phyloP scores from a whole-genome alignment of 2,888 invertebrate genomes.

The Branchipolynoe longqiensis region DNA sequence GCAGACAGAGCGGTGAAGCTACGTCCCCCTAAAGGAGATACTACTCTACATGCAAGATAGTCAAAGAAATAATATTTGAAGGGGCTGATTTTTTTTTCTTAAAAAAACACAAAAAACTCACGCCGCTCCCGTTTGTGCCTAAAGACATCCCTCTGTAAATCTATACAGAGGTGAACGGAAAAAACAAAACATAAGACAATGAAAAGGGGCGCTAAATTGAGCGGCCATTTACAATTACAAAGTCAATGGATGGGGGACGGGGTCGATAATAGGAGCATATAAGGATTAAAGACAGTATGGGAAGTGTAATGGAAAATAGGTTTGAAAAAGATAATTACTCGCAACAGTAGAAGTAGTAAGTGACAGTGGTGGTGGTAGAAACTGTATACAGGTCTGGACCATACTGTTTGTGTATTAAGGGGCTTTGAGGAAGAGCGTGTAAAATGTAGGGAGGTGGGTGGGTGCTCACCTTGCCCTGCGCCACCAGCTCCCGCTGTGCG shows the following conservation, averaged over 20 bases:
- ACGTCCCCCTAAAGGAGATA: not conserved
- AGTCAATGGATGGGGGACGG: too few species aligned
- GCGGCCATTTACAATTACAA: not conserved
- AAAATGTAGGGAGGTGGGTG: not conserved
- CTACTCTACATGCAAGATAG: constrained; percentile 51
- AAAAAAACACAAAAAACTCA: constrained; percentile 41
- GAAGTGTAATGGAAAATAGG: too few species aligned
- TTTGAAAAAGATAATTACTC: too few species aligned
- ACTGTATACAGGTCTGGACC: not conserved
- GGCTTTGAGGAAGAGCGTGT: too few species aligned
- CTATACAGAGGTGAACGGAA: constrained; percentile 30
- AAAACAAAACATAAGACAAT: constrained; percentile 31
- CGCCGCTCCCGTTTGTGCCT: constrained; percentile 44
- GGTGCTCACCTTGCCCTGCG: constrained; percentile 88
- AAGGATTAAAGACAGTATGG: too few species aligned
- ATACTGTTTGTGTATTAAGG: not conserved
- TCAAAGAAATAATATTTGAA: too few species aligned
- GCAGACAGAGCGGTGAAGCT: not conserved
- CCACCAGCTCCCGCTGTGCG: constrained; percentile 97
- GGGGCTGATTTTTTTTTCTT: too few species aligned
- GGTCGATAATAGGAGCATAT: too few species aligned
- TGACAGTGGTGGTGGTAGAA: not conserved
- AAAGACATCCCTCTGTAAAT: constrained; percentile 46
- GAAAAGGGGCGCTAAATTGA: too few species aligned
- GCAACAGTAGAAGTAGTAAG: not conserved